Percentiles rank a stretch among this genome's conserved stretches.
Evolutionary conservation across 1,140 invertebrate genomes (phyloP).

Genomic region (Hyles euphorbiae): DNA sequence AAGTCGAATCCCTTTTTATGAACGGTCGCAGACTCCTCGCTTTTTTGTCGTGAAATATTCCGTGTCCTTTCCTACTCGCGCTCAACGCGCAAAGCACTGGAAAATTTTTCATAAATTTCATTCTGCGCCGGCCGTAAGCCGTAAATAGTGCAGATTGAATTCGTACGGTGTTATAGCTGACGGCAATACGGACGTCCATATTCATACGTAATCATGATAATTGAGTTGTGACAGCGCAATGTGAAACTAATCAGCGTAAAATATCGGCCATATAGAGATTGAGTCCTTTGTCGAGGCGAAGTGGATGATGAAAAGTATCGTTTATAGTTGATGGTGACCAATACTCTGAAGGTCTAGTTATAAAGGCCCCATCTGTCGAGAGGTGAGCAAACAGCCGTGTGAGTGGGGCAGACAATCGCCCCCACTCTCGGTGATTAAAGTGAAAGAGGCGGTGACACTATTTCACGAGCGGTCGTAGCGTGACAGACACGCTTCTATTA

Average conservation of each 20-base stretch:
- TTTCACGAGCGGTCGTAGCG: slow-evolving; percentile 56
- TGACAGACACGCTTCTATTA: slow-evolving; percentile 50
- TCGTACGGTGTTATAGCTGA: background rate
- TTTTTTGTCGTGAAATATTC: slow-evolving; percentile 54
- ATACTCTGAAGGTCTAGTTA: slow-evolving; percentile 52
- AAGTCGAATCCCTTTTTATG: slow-evolving; percentile 64
- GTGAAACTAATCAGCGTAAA: slow-evolving; percentile 27
- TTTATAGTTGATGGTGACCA: slow-evolving; percentile 46
- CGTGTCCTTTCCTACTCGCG: slow-evolving; percentile 38
- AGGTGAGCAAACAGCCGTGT: slow-evolving; percentile 64
- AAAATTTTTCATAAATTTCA: slow-evolving; percentile 28
- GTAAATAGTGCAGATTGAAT: background rate
- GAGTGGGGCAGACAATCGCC: slow-evolving; percentile 64
- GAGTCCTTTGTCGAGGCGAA: slow-evolving; percentile 39
- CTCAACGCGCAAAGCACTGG: slow-evolving; percentile 38
- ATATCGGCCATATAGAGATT: slow-evolving; percentile 17
- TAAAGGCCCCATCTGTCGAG: slow-evolving; percentile 67
- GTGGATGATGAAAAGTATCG: slow-evolving; percentile 59
- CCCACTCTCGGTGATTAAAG: slow-evolving; percentile 72
- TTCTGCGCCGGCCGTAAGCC: background rate
- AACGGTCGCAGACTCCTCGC: slow-evolving; percentile 44
- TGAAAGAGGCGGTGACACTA: slow-evolving; percentile 66
- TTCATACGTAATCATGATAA: background rate
- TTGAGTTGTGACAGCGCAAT: background rate
- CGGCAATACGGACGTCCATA: background rate